Evolutionary conservation across 2,888 invertebrate genomes (phyloP).

Genomic region (Electrophaes corylata): DNA sequence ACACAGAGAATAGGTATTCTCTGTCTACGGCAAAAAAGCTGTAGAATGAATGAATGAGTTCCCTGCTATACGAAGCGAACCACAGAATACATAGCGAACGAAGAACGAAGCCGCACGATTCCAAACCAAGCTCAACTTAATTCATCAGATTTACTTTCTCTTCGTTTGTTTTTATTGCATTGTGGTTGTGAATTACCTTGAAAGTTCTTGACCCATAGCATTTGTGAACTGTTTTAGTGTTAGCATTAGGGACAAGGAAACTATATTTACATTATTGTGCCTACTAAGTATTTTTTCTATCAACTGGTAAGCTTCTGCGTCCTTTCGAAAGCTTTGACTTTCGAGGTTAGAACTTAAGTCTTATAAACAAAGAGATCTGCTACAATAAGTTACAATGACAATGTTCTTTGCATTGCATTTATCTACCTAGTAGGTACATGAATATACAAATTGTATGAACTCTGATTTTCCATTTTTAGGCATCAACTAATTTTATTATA

Average conservation of each 20-base stretch:
- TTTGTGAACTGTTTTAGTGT: neutral
- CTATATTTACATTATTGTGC: neutral
- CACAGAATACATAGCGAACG: no score
- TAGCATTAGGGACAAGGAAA: neutral
- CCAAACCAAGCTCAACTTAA: neutral
- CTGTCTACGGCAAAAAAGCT: constrained; percentile 7
- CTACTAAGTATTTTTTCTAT: neutral
- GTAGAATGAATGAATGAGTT: neutral
- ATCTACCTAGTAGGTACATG: no score
- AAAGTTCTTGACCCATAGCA: neutral
- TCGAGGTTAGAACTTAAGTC: constrained; percentile 41
- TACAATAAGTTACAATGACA: neutral
- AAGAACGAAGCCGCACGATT: no score
- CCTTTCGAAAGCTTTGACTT: constrained; percentile 35
- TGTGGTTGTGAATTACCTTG: constrained; percentile 2
- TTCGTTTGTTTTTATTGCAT: neutral
- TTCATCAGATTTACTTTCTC: neutral
- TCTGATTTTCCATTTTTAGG: no score
- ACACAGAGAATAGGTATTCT: no score
- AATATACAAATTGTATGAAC: no score
- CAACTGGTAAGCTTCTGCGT: constrained; percentile 7
- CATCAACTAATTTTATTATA: no score
- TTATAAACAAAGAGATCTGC: constrained; percentile 26
- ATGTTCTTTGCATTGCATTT: neutral
- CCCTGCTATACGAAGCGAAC: neutral